These are phyloP conservation scores for Metellina segmentata DNA, from an alignment of 2,888 invertebrate species.

Conservation along the genomic window DNA sequence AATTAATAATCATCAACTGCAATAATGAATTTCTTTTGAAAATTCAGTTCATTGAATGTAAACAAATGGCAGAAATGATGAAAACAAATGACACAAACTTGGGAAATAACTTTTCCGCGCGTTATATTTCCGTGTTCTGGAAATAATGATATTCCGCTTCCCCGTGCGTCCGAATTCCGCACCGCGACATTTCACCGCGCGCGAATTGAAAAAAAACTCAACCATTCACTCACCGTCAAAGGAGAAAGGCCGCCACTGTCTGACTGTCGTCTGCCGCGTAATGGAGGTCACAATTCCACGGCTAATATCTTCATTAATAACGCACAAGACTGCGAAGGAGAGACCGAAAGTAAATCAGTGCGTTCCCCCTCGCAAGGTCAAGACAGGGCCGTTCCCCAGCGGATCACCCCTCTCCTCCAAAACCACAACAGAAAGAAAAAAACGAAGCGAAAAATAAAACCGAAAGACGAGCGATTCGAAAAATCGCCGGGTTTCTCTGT, in stretches of 20 bases:
- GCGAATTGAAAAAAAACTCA: neutral
- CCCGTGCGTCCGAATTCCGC: no score
- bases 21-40: no score
- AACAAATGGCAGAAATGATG: no score
- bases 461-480: slow-evolving; percentile 14
- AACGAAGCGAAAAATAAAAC: neutral
- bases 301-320: neutral
- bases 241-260: slow-evolving; percentile 7
- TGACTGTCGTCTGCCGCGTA: slow-evolving; percentile 6
- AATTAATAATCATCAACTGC: no score
- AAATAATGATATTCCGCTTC: neutral
- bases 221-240: slow-evolving; percentile 3
- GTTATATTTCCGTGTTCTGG: neutral
- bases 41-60: no score
- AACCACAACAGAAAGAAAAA: slow-evolving; percentile 8
- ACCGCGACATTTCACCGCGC: no score
- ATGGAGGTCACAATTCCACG: slow-evolving; percentile 19
- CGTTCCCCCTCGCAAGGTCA: slow-evolving; percentile 21
- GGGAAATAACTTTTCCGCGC: no score
- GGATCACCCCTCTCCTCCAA: neutral
- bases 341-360: slow-evolving; percentile 22
- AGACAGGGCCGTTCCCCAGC: neutral
- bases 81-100: no score
- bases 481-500: slow-evolving; percentile 34
- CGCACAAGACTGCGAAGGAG: neutral